These are phyloP conservation scores for Drosophila imparisetae DNA, from an alignment of 2,888 invertebrate genomes.

Conservation along the genomic window DNA sequence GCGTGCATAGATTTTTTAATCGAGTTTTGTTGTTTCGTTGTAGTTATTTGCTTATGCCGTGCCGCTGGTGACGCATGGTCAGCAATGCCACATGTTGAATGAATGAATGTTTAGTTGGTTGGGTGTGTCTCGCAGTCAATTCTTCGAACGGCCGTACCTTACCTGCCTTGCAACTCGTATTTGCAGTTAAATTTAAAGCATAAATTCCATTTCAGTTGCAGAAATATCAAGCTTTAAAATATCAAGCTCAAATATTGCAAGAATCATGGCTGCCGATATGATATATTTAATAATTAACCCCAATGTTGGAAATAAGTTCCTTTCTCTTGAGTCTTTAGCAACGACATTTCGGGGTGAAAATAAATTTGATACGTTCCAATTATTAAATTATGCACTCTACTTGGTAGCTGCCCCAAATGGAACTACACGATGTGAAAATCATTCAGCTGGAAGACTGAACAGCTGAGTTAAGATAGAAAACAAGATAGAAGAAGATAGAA, in stretches of 20 bases:
- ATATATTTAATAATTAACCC: background rate
- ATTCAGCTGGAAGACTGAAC: slow-evolving; percentile 82
- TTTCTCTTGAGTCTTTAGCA: slow-evolving; percentile 7
- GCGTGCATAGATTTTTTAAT: slow-evolving; percentile 76
- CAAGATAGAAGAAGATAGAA: slow-evolving; percentile 13
- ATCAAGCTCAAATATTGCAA: background rate
- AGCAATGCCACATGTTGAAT: slow-evolving; percentile 40
- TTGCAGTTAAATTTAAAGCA: slow-evolving; percentile 11
- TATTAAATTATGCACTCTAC: slow-evolving; percentile 74
- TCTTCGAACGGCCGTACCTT: slow-evolving; percentile 15
- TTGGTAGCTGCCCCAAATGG: slow-evolving; percentile 47
- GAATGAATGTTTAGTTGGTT: slow-evolving; percentile 3
- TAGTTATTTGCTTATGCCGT: slow-evolving; percentile 7
- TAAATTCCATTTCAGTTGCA: background rate
- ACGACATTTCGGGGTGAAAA: slow-evolving; percentile 53
- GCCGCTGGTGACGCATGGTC: slow-evolving; percentile 42
- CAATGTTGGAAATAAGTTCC: background rate
- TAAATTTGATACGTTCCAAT: slow-evolving; percentile 75
- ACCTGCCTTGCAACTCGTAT: slow-evolving; percentile 12
- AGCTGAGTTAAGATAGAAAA: slow-evolving; percentile 27
- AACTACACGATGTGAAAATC: slow-evolving; percentile 68
- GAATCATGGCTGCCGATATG: background rate
- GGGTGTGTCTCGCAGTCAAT: slow-evolving; percentile 23
- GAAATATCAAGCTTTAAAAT: background rate
- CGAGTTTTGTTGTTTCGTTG: slow-evolving; percentile 61